phyloP scores from a whole-genome alignment of 53 echinoderm and acorn worm genomes.

The Antedon mediterranea region DNA sequence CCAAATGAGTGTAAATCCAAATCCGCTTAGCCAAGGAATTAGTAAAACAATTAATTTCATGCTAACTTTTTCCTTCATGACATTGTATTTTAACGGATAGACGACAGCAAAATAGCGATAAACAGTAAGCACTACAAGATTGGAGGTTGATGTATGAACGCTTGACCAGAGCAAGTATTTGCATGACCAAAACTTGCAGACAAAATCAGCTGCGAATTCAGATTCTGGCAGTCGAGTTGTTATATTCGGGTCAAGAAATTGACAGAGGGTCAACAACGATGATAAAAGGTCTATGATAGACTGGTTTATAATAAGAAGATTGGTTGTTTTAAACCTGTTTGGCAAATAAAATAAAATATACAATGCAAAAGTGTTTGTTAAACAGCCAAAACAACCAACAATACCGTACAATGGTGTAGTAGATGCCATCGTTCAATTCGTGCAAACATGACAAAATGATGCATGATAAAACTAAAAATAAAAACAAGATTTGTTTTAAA shows the following conservation, averaged over 20 bases:
- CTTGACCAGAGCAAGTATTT: constrained; percentile 17
- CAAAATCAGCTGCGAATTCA: not conserved
- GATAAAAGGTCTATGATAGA: constrained; percentile 19
- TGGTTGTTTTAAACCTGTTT: not conserved
- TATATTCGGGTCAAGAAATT: constrained; percentile 9
- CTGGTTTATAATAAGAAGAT: constrained; percentile 20
- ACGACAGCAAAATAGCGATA: constrained; percentile 27
- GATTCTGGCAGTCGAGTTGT: not conserved
- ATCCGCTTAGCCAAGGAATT: constrained; percentile 9
- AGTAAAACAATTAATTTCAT: not conserved
- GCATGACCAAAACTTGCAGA: constrained; percentile 23
- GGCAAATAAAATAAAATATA: not conserved
- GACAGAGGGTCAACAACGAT: constrained; percentile 13
- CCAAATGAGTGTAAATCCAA: constrained; percentile 1
- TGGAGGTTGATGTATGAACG: constrained; percentile 16
- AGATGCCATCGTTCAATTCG: not conserved
- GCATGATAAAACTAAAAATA: too few relatives aligned
- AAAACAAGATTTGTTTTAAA: too few relatives aligned
- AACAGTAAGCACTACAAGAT: constrained; percentile 18
- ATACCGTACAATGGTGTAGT: not conserved
- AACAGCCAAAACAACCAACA: not conserved
- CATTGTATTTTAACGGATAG: constrained; percentile 16
- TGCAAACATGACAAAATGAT: too few relatives aligned
- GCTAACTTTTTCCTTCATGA: not conserved
- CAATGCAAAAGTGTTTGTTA: not conserved